A percentile compares a stretch with the other conserved stretches of the same genome.
Conservation (phyloP, 1,140 invertebrate genomes). For the Aradophagus sp. region DNA sequence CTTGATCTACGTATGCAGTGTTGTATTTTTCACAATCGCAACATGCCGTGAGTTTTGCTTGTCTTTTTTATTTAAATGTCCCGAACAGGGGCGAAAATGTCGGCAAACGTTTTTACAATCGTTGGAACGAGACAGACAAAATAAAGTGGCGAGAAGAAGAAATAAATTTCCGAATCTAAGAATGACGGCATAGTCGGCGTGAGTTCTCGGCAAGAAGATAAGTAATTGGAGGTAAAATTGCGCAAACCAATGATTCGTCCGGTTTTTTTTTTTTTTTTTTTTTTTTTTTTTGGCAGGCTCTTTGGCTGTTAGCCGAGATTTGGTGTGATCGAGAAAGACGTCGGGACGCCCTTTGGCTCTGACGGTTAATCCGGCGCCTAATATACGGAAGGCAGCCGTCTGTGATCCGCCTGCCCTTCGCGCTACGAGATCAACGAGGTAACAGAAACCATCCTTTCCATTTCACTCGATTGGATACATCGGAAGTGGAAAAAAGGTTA, state of each 20-base stretch:
- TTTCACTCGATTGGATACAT: constrained; percentile 65
- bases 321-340: constrained; percentile 53
- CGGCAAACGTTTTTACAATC: too few species aligned
- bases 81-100: too few species aligned
- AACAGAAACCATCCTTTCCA: constrained; percentile 62
- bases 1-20: too few species aligned
- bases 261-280: constrained; percentile 37
- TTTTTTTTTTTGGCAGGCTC: constrained; percentile 34
- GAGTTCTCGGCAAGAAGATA: constrained; percentile 21
- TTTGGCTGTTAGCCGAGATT: constrained; percentile 42
- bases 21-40: too few species aligned
- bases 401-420: constrained; percentile 54
- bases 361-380: constrained; percentile 66
- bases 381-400: constrained; percentile 63
- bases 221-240: constrained; percentile 54
- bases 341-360: constrained; percentile 55
- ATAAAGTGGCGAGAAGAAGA: not conserved
- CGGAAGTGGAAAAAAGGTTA: constrained; percentile 60
- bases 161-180: too few species aligned
- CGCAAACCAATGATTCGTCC: constrained; percentile 42
- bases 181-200: constrained; percentile 30
- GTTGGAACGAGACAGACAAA: not conserved
- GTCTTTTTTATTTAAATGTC: too few species aligned
- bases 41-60: too few species aligned
- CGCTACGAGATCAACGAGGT: constrained; percentile 50